phyloP scores from a whole-genome alignment of 2,113 vertebrate species.

The Tringa solitaria region DNA sequence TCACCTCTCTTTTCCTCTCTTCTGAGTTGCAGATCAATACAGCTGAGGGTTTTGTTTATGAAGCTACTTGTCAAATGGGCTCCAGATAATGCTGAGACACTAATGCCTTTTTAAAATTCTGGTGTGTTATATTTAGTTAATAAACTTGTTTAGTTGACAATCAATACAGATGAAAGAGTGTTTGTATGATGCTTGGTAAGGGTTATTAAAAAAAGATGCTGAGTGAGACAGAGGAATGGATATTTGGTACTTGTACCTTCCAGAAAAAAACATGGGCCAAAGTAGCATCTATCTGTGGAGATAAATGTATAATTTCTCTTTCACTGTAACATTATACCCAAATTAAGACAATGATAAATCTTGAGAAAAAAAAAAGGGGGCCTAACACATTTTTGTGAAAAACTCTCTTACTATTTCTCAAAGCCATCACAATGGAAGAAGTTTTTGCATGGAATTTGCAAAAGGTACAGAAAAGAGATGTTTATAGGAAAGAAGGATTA shows the following conservation, averaged over 20 bases:
- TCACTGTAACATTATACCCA: background rate
- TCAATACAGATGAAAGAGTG: constrained; percentile 21
- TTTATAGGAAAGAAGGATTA: background rate
- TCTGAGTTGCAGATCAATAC: background rate
- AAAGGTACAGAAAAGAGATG: background rate
- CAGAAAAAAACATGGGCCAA: background rate
- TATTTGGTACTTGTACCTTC: background rate
- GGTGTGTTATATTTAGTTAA: constrained; percentile 4
- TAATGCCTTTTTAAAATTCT: constrained; percentile 21
- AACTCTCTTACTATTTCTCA: background rate
- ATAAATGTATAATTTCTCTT: background rate
- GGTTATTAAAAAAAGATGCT: background rate
- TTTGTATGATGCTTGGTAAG: background rate
- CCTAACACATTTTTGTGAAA: background rate
- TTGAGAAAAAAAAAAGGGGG: background rate
- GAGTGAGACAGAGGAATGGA: background rate
- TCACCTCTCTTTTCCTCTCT: background rate
- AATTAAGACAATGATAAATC: background rate
- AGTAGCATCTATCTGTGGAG: background rate
- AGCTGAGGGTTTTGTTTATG: background rate
- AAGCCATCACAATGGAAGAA: background rate
- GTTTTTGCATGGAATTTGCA: background rate
- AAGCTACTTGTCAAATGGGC: background rate
- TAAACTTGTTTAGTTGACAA: constrained; percentile 20
- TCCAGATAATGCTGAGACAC: background rate